A percentile compares a stretch with the other conserved stretches of the same genome.
Conservation (phyloP, 2,888 invertebrate genomes). For the Dynastes tityus region DNA sequence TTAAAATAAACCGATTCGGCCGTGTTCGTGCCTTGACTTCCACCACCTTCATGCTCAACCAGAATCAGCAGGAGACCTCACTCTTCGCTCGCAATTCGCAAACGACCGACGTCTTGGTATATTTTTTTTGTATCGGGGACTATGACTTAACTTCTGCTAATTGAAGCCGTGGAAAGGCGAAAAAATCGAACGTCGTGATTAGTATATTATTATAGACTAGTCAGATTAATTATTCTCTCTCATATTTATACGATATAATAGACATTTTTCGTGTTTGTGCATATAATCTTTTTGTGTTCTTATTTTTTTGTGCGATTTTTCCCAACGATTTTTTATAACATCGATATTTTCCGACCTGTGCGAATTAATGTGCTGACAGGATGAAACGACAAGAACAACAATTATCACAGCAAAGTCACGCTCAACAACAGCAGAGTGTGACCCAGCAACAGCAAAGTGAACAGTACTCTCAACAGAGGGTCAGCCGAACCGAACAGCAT, state of each 20-base stretch:
- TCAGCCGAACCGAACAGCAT: slow-evolving; percentile 84
- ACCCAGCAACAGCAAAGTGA: slow-evolving; percentile 72
- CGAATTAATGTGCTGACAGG: slow-evolving; percentile 71
- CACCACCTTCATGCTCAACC: slow-evolving; percentile 60
- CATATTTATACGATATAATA: slow-evolving; percentile 49
- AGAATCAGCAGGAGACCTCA: slow-evolving; percentile 71
- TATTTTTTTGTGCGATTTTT: slow-evolving; percentile 58
- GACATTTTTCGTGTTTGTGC: slow-evolving; percentile 63
- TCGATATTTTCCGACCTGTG: slow-evolving; percentile 61
- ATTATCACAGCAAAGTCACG: slow-evolving; percentile 67
- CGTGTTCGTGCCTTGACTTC: slow-evolving; percentile 56
- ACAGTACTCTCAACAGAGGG: slow-evolving; percentile 72
- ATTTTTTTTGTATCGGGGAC: slow-evolving; percentile 77
- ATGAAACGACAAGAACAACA: slow-evolving; percentile 83
- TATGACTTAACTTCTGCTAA: slow-evolving; percentile 86
- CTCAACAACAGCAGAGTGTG: slow-evolving; percentile 69
- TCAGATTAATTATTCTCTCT: slow-evolving; percentile 52
- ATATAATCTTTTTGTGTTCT: slow-evolving; percentile 47
- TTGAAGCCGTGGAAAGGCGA: slow-evolving; percentile 72
- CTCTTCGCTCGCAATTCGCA: slow-evolving; percentile 93
- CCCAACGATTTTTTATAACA: slow-evolving; percentile 61
- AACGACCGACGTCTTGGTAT: slow-evolving; percentile 95
- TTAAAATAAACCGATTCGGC: slow-evolving; percentile 65
- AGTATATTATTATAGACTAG: slow-evolving; percentile 60
- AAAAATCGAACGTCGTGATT: slow-evolving; percentile 60